Evolutionary conservation across 2,888 invertebrate genomes (phyloP).

Genomic region (Rhaphigaster nebulosa): DNA sequence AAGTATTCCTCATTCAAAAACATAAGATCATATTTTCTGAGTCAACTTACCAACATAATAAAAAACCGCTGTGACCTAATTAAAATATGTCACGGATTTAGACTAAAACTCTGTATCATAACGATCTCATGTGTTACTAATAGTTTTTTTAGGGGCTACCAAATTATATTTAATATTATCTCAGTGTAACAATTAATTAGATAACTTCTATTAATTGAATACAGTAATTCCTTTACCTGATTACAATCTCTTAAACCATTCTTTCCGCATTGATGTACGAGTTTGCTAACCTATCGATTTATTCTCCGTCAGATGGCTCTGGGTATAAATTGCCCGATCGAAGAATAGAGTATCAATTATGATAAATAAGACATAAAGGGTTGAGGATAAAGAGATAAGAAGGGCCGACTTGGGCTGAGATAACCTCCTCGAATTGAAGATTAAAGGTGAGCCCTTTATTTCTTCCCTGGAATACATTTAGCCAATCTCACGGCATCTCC

Average conservation of each 20-base stretch:
- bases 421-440: slow-evolving; percentile 31
- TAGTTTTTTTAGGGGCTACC: too few species aligned
- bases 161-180: too few species aligned
- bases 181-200: too few species aligned
- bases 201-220: too few species aligned
- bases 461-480: slow-evolving; percentile 24
- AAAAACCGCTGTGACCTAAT: too few species aligned
- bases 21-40: too few species aligned
- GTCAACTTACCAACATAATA: too few species aligned
- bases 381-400: slow-evolving; percentile 34
- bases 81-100: too few species aligned
- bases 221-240: too few species aligned
- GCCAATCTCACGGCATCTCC: slow-evolving; percentile 40
- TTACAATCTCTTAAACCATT: not conserved
- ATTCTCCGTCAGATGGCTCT: not conserved
- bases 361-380: slow-evolving; percentile 34
- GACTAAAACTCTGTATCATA: too few species aligned
- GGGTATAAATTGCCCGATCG: not conserved
- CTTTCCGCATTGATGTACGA: not conserved
- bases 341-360: slow-evolving; percentile 17
- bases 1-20: too few species aligned
- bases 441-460: slow-evolving; percentile 30
- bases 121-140: too few species aligned
- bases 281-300: not conserved
- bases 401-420: slow-evolving; percentile 1